A percentile compares a stretch with the other conserved stretches of the same genome.
These are phyloP conservation scores for Globodera ellingtonae DNA, from an alignment of 1,140 invertebrate genomes.

Conservation along the genomic window DNA sequence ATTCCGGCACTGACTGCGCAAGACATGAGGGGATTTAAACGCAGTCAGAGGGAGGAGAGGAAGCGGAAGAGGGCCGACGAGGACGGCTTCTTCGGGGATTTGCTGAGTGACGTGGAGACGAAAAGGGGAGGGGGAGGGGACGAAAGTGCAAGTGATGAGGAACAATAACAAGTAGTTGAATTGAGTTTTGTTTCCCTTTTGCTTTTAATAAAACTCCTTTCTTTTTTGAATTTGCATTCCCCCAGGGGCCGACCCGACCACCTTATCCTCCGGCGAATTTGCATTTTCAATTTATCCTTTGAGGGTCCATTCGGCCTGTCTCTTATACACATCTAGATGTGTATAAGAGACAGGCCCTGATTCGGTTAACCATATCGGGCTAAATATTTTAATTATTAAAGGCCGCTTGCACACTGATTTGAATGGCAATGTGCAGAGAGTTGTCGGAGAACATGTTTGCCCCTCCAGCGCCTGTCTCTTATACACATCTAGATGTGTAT, in stretches of 20 bases:
- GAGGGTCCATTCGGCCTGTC: neutral
- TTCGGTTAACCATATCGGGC: no score
- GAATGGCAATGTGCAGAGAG: no score
- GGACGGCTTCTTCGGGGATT: conserved; percentile 30
- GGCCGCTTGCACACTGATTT: no score
- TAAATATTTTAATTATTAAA: no score
- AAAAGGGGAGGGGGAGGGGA: neutral
- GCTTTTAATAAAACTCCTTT: neutral
- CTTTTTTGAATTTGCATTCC: neutral
- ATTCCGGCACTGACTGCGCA: conserved; percentile 28
- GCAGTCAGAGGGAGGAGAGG: conserved; percentile 16
- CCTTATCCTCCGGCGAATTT: neutral
- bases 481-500: no score
- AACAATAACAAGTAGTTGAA: conserved; percentile 7
- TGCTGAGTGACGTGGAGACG: conserved; percentile 22
- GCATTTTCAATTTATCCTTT: neutral
- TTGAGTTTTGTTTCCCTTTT: neutral
- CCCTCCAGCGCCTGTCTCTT: no score
- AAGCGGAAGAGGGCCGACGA: conserved; percentile 23
- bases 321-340: no score
- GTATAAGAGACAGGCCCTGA: no score
- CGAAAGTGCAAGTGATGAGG: neutral
- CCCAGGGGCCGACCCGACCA: neutral
- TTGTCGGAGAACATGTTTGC: no score
- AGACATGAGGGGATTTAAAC: conserved; percentile 15